Conservation (phyloP, 2,888 invertebrate species). For the Dendrolimus pini region DNA sequence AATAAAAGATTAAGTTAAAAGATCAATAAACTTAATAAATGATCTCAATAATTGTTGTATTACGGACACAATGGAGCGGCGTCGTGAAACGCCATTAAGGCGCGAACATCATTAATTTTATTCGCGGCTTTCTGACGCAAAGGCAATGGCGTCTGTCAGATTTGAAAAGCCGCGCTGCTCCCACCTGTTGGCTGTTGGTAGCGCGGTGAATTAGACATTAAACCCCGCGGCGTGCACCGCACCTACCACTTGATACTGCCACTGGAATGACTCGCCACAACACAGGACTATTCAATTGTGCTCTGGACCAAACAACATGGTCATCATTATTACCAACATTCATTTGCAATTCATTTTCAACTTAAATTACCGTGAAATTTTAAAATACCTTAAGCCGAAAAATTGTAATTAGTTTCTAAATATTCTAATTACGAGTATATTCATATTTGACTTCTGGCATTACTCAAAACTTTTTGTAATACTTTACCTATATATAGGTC, state of each 20-base stretch:
- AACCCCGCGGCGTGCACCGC: conserved; percentile 48
- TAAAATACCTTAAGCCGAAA: conserved; percentile 48
- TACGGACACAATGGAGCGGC: conserved; percentile 76
- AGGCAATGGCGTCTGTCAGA: conserved; percentile 75
- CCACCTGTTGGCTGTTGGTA: conserved; percentile 71
- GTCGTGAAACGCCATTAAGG: conserved; percentile 75
- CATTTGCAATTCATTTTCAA: conserved; percentile 17
- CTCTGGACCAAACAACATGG: neutral
- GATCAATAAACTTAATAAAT: conserved; percentile 78
- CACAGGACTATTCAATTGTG: conserved; percentile 34
- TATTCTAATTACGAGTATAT: no score
- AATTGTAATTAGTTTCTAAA: conserved; percentile 13
- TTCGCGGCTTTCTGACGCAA: conserved; percentile 74
- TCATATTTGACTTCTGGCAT: no score
- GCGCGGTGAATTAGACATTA: conserved; percentile 69
- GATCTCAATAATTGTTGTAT: conserved; percentile 77
- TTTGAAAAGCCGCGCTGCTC: conserved; percentile 68
- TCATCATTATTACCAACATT: conserved; percentile 7
- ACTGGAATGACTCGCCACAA: conserved; percentile 62
- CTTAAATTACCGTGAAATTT: conserved; percentile 18
- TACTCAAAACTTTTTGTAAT: no score
- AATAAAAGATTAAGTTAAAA: conserved; percentile 77
- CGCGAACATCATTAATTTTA: conserved; percentile 76
- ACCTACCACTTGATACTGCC: conserved; percentile 67
- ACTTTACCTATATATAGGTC: no score